phyloP scores from a whole-genome alignment of 2,113 vertebrate genomes.

The Shinisaurus crocodilurus region DNA sequence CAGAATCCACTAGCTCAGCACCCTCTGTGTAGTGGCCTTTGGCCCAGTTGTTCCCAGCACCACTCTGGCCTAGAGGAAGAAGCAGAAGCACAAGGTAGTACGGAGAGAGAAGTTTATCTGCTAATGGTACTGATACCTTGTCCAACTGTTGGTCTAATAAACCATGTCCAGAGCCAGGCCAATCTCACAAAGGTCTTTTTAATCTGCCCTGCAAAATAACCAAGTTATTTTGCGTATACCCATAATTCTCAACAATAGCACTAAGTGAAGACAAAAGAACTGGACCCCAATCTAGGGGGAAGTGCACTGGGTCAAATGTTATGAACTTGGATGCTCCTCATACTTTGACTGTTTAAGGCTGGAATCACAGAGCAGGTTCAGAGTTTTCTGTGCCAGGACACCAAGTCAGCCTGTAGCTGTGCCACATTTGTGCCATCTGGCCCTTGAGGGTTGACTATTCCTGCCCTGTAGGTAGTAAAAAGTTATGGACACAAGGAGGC shows the following conservation, averaged over 20 bases:
- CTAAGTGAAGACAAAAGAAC: not conserved
- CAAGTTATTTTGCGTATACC: not conserved
- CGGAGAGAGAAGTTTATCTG: not conserved
- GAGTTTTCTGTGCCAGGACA: not conserved
- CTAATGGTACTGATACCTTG: not conserved
- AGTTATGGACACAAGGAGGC: not conserved
- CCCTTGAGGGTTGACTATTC: not conserved
- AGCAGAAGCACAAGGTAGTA: not conserved
- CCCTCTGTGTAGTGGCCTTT: constrained; percentile 88
- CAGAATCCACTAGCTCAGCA: constrained; percentile 83
- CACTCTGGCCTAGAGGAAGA: constrained; percentile 74
- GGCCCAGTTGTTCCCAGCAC: constrained; percentile 82
- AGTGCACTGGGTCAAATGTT: too few species aligned
- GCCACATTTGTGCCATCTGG: not conserved
- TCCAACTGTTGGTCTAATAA: not conserved
- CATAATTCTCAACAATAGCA: not conserved
- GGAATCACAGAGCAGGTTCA: not conserved
- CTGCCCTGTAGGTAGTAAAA: not conserved
- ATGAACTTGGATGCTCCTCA: not conserved
- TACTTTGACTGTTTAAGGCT: not conserved
- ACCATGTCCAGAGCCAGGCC: not conserved
- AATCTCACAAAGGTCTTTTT: not conserved
- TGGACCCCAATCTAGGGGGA: not conserved
- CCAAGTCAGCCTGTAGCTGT: not conserved
- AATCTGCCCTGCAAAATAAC: not conserved